These are phyloP conservation scores for Parapsyche elsis DNA, from an alignment of 1,140 invertebrate species.

Conservation along the genomic window DNA sequence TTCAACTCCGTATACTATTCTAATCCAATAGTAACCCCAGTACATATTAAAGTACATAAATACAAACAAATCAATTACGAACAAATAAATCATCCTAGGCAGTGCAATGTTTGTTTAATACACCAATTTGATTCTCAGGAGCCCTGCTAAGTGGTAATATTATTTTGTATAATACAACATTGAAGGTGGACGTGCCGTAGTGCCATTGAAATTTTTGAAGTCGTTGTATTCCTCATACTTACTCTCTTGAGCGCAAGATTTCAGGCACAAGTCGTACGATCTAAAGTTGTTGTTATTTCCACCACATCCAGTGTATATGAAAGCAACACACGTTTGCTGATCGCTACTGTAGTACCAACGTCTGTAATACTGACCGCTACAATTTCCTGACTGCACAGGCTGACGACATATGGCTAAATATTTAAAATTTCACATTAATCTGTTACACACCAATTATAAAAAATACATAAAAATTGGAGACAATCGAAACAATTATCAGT, in stretches of 20 bases:
- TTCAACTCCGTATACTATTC: too few species aligned
- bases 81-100: neutral
- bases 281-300: constrained; percentile 82
- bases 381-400: constrained; percentile 77
- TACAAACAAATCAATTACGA: too few species aligned
- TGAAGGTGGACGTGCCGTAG: neutral
- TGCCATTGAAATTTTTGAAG: neutral
- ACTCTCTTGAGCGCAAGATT: constrained; percentile 40
- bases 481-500: too few species aligned
- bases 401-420: constrained; percentile 71
- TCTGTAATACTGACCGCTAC: constrained; percentile 69
- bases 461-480: too few species aligned
- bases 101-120: neutral
- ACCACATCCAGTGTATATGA: constrained; percentile 84
- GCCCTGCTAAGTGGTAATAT: neutral
- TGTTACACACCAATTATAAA: too few species aligned
- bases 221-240: neutral
- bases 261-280: constrained; percentile 58
- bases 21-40: too few species aligned
- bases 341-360: constrained; percentile 81
- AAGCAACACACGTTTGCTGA: constrained; percentile 72
- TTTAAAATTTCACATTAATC: neutral
- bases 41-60: too few species aligned
- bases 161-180: constrained; percentile 5
- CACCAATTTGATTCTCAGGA: neutral